phyloP scores from a whole-genome alignment of 2,888 invertebrate genomes.

The Cinara cedri region DNA sequence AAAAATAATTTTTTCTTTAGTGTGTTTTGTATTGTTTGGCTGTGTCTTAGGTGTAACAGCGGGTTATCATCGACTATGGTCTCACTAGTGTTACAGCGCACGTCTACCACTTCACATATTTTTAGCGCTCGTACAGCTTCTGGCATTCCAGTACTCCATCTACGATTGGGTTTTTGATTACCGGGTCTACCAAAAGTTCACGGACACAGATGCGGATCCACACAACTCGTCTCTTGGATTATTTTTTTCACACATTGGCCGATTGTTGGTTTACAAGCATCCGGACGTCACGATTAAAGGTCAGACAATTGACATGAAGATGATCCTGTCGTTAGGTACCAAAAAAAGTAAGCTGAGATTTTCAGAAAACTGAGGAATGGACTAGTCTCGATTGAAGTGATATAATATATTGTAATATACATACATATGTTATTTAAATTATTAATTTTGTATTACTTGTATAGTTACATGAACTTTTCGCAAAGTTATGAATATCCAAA shows the following conservation, averaged over 20 bases:
- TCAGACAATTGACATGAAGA: conserved; percentile 78
- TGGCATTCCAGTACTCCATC: conserved; percentile 69
- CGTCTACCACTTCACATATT: background rate
- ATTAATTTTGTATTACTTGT: too few species aligned
- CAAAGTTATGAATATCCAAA: too few species aligned
- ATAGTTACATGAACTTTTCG: too few species aligned
- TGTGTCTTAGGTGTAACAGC: background rate
- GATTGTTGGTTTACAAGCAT: conserved; percentile 89
- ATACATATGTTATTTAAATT: too few species aligned
- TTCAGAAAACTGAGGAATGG: too few species aligned
- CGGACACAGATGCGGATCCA: conserved; percentile 81
- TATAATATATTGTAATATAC: too few species aligned
- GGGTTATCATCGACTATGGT: background rate
- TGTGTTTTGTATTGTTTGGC: too few species aligned
- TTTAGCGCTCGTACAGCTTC: background rate
- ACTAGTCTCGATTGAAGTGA: too few species aligned
- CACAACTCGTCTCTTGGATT: conserved; percentile 83
- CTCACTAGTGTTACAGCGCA: background rate
- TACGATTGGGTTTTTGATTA: conserved; percentile 79
- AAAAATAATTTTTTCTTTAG: too few species aligned
- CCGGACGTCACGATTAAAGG: conserved; percentile 82
- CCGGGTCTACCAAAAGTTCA: conserved; percentile 76
- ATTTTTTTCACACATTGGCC: conserved; percentile 91
- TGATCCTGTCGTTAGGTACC: conserved; percentile 80
- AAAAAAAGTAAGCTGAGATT: conserved; percentile 73